These are phyloP conservation scores for Lingula anatina DNA, from an alignment of 2,888 invertebrate species.

Conservation along the genomic window DNA sequence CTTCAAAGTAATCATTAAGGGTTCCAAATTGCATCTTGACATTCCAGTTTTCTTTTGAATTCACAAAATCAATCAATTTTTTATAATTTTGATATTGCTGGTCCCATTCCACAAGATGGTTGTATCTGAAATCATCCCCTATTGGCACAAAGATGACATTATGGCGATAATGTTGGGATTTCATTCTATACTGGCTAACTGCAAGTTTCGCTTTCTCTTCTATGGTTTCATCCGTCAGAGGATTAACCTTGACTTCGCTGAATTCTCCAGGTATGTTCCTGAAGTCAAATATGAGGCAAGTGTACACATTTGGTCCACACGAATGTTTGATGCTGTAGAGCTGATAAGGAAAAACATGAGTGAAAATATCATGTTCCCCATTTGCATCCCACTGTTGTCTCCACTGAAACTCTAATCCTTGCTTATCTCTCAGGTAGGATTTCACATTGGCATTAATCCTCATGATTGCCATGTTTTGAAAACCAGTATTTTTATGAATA, in stretches of 20 bases:
- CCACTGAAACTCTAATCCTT: conserved; percentile 85
- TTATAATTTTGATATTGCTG: conserved; percentile 91
- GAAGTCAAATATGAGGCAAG: conserved; percentile 56
- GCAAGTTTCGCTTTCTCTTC: conserved; percentile 75
- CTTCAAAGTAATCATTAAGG: conserved; percentile 77
- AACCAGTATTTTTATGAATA: conserved; percentile 42
- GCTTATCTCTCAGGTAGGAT: conserved; percentile 69
- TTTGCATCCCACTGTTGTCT: conserved; percentile 64
- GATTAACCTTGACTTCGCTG: conserved; percentile 73
- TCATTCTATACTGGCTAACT: conserved; percentile 81
- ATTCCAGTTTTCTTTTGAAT: conserved; percentile 64
- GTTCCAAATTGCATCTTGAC: conserved; percentile 66
- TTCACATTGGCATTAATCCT: conserved; percentile 76
- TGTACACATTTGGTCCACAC: conserved; percentile 87
- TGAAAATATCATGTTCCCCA: conserved; percentile 61
- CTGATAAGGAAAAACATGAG: conserved; percentile 92
- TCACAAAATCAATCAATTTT: conserved; percentile 80
- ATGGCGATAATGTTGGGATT: conserved; percentile 82
- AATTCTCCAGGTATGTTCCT: conserved; percentile 84
- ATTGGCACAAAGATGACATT: conserved; percentile 89
- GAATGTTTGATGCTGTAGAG: conserved; percentile 92
- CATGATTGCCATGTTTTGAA: conserved; percentile 47
- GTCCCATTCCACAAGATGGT: conserved; percentile 83
- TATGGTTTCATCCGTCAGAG: conserved; percentile 79
- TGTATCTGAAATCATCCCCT: conserved; percentile 95